These are phyloP conservation scores for Morus bassanus DNA, from an alignment of 2,797 vertebrate species.

Conservation along the genomic window DNA sequence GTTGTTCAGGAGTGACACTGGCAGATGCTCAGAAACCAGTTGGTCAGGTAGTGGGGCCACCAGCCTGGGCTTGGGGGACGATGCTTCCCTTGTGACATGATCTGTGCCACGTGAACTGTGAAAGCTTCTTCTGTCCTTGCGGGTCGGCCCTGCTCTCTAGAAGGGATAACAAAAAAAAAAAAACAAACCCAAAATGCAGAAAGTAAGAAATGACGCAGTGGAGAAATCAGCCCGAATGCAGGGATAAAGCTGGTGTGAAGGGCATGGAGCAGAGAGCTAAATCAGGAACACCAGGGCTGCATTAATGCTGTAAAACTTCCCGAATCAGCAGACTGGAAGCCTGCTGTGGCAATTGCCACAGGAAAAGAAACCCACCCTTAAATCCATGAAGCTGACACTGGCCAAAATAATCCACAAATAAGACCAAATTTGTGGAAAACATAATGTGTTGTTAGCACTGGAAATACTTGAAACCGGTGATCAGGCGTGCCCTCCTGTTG, in stretches of 20 bases:
- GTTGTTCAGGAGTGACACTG: background rate
- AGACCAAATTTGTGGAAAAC: background rate
- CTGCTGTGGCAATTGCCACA: background rate
- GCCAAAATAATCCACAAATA: background rate
- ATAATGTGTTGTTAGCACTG: background rate
- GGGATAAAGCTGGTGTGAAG: conserved; percentile 22
- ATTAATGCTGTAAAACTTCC: conserved; percentile 11
- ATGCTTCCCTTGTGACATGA: background rate
- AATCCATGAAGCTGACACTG: background rate
- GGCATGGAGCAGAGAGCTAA: background rate
- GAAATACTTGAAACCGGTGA: background rate
- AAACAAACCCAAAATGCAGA: background rate
- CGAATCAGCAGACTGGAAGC: conserved; percentile 29
- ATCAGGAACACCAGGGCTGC: background rate
- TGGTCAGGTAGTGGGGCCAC: conserved; percentile 1
- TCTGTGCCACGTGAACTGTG: background rate
- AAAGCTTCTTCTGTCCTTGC: background rate
- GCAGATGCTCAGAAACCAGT: conserved; percentile 7
- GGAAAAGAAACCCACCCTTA: conserved; percentile 23
- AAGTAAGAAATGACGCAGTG: conserved; percentile 13
- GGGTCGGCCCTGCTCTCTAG: background rate
- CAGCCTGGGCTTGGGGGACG: background rate
- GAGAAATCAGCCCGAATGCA: background rate
- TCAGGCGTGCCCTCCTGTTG: background rate
- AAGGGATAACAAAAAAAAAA: background rate